Conservation (phyloP, 2,797 vertebrate genomes). For the Channallabes apus region DNA sequence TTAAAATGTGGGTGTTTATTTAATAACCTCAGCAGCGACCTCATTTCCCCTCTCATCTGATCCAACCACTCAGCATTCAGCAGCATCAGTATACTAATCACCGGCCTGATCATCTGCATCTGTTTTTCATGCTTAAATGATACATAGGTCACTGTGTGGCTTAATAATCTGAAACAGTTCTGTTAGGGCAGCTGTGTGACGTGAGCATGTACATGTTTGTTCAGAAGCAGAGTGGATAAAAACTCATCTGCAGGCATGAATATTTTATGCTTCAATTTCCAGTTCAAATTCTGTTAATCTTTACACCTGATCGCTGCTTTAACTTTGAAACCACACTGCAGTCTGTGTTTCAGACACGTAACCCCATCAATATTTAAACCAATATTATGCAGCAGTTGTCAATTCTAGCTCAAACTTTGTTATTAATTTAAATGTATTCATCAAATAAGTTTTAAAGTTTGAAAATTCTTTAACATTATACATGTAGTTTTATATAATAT, state of each 20-base stretch:
- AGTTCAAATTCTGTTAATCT: not conserved
- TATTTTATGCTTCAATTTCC: constrained; percentile 28
- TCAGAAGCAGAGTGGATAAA: not conserved
- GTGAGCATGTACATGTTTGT: not conserved
- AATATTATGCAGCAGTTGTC: no score
- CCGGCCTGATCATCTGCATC: no score
- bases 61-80: no score
- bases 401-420: not conserved
- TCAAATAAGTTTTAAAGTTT: not conserved
- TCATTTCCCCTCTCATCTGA: no score
- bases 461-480: not conserved
- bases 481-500: not conserved
- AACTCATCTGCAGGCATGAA: constrained; percentile 3
- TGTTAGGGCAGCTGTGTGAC: not conserved
- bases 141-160: no score
- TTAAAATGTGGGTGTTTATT: no score
- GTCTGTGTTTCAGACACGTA: not conserved
- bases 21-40: no score
- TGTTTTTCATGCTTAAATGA: no score
- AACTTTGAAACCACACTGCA: not conserved
- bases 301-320: not conserved
- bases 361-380: not conserved
- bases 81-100: no score
- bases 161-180: no score
- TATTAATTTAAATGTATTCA: not conserved